A percentile compares a stretch with the other conserved stretches of the same genome.
Evolutionary conservation across 2,797 vertebrate genomes (phyloP).

Genomic region (Serranus cabrilla): DNA sequence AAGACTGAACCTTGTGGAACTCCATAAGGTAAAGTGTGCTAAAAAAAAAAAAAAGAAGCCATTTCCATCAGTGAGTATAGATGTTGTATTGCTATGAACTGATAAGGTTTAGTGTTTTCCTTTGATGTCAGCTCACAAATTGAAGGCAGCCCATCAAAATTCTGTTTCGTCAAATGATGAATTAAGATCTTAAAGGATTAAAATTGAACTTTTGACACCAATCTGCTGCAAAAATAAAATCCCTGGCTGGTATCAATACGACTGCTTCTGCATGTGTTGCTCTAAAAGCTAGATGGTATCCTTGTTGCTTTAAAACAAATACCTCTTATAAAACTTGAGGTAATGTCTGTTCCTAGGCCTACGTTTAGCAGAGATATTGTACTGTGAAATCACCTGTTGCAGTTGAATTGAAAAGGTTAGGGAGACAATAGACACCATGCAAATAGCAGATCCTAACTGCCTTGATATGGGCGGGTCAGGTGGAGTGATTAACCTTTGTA

Average conservation of each 20-base stretch:
- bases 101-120: slow-evolving; percentile 21
- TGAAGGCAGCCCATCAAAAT: slow-evolving; percentile 27
- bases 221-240: slow-evolving; percentile 27
- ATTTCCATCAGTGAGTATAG: neutral
- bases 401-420: neutral
- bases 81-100: slow-evolving; percentile 1
- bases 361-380: neutral
- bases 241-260: neutral
- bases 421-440: neutral
- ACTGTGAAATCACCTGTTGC: neutral
- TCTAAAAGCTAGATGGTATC: slow-evolving; percentile 5
- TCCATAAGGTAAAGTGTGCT: neutral
- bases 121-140: slow-evolving; percentile 36
- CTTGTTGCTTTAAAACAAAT: slow-evolving; percentile 2
- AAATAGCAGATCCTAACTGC: neutral
- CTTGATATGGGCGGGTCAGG: slow-evolving; percentile 3
- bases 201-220: slow-evolving; percentile 35
- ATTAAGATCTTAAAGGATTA: slow-evolving; percentile 45
- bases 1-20: slow-evolving; percentile 33
- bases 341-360: neutral
- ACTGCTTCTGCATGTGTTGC: neutral
- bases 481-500: slow-evolving; percentile 9
- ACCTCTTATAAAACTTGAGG: neutral
- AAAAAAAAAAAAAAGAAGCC: neutral
- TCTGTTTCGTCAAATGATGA: slow-evolving; percentile 27